phyloP scores from a whole-genome alignment of 2,888 invertebrate genomes.

The Melieria picta region DNA sequence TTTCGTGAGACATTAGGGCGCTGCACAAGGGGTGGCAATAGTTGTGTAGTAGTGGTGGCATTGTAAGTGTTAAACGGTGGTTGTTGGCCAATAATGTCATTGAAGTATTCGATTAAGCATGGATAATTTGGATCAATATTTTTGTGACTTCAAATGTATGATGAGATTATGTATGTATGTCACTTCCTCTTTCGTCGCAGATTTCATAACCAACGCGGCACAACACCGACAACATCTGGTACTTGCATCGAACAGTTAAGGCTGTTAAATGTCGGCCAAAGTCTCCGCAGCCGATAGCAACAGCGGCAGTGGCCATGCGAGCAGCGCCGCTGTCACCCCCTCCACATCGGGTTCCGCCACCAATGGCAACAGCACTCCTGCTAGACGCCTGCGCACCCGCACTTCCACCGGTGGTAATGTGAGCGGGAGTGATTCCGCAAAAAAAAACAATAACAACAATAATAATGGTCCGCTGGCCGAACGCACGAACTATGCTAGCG shows the following conservation, averaged over 20 bases:
- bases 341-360: constrained; percentile 35
- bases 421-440: constrained; percentile 58
- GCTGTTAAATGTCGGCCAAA: constrained; percentile 46
- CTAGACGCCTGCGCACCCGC: constrained; percentile 57
- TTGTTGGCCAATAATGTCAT: too few species aligned
- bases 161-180: not conserved
- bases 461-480: constrained; percentile 14
- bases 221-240: not conserved
- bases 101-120: too few species aligned
- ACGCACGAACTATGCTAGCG: constrained; percentile 35
- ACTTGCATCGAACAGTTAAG: not conserved
- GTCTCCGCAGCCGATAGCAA: constrained; percentile 36
- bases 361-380: constrained; percentile 57
- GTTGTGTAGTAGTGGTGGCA: too few species aligned
- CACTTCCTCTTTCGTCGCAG: not conserved
- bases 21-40: too few species aligned
- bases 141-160: too few species aligned
- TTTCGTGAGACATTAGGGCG: too few species aligned
- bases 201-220: not conserved
- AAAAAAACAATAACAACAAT: constrained; percentile 44
- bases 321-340: not conserved
- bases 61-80: too few species aligned
- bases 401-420: constrained; percentile 62
- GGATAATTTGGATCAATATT: too few species aligned
- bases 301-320: constrained; percentile 12